Base-by-base conservation (phyloP, 2,888 invertebrate species). In the Ormyrus rosae region DNA sequence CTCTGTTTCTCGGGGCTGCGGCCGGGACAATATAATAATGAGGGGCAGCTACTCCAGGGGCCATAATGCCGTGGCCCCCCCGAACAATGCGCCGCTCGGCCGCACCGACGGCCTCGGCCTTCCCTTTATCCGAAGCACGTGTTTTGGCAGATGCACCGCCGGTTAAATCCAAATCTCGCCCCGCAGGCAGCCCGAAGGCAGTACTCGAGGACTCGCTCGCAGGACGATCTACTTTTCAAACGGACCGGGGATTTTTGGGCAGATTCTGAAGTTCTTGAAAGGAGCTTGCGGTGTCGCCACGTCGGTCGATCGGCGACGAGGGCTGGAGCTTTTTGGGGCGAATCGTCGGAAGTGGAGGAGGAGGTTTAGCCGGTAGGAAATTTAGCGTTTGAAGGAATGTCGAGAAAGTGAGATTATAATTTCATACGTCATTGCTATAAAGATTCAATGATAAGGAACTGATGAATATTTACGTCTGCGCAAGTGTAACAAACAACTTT, bases 61-160 rank as follows among this genome's bases (percentile, higher is more conserved):
- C 13, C n/a, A 53, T 72, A 73, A 58, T 68, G 55, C 70, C 34
- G n/a, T 11, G 48, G 19, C 3, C 34, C 34, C 34, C 34, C 34
- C 53, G 65, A 70, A 80, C 79, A 80, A 80, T 80, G 60, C 58
- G 34, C 1, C 64, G 48, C 58, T 67, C 13, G 61, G 58, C 53
- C 60, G 55, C 72, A 45, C 61, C 61, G 72, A 63, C 73, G 19
- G 19, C 67, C 10, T 51, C 34, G 19, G 50, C 19, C 19, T n/a
- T 10, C 65, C 67, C 68, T 83, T 84, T 80, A 82, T 82, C 81
- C 81, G 63, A 78, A 83, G 83, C 83, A 82, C 83, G 83, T 83
- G 82, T 82, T 81, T 80, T 75, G 80, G 81, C 82, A 82, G 81
- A 82, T 81, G 82, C 75, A 73, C 58, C 74, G 67, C 68, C 34